Percentiles rank a stretch among this genome's conserved stretches.
Conservation (phyloP, 1,140 invertebrate species). For the Chrysoperla carnea region DNA sequence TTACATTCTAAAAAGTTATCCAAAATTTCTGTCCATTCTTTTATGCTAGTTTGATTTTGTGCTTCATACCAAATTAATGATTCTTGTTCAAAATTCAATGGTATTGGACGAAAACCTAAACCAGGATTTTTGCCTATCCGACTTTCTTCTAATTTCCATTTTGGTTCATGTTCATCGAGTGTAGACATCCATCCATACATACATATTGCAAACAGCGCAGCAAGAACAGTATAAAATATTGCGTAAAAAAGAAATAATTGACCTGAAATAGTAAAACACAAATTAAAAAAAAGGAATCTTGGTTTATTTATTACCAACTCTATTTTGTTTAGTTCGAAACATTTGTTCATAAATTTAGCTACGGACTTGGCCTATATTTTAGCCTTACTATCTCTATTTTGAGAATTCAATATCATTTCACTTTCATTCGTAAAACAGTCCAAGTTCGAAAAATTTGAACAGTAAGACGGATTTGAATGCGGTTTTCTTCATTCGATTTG, state of each 20-base stretch:
- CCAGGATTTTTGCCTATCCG: slow-evolving; percentile 80
- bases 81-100: slow-evolving; percentile 51
- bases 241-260: slow-evolving; percentile 64
- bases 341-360: background rate
- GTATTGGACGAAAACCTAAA: slow-evolving; percentile 72
- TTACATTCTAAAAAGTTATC: slow-evolving; percentile 55
- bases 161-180: slow-evolving; percentile 47
- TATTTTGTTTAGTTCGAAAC: background rate
- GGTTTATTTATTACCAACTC: background rate
- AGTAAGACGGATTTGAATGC: too few relatives aligned
- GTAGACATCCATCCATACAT: slow-evolving; percentile 61
- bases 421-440: too few relatives aligned
- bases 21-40: slow-evolving; percentile 47
- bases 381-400: too few relatives aligned
- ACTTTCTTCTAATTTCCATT: slow-evolving; percentile 50
- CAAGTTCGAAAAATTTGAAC: too few relatives aligned
- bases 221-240: slow-evolving; percentile 66
- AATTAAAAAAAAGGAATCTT: slow-evolving; percentile 2
- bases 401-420: too few relatives aligned
- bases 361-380: too few relatives aligned
- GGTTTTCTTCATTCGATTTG: too few relatives aligned
- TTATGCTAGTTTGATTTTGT: slow-evolving; percentile 39
- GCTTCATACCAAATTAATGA: slow-evolving; percentile 69
- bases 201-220: slow-evolving; percentile 62
- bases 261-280: slow-evolving; percentile 38